Percentiles rank a stretch among this genome's conserved stretches.
Conservation (phyloP, 2,113 vertebrate genomes). For the Rhinichthys klamathensis region DNA sequence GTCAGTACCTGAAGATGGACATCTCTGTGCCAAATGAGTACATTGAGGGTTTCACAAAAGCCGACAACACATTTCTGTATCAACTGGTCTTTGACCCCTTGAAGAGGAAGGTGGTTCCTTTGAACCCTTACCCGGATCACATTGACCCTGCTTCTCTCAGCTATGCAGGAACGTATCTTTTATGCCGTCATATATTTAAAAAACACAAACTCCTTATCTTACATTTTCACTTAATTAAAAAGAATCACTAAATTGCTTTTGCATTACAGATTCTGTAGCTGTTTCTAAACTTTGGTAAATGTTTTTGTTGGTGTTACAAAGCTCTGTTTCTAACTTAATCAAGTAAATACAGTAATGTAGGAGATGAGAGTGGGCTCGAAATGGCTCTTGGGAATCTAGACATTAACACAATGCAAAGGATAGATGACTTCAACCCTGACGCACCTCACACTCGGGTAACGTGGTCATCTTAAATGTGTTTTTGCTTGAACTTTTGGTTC, state of each 20-base stretch:
- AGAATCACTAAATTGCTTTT: background rate
- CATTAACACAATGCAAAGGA: constrained; percentile 84
- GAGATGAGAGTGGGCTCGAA: constrained; percentile 83
- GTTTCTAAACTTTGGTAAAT: constrained; percentile 8
- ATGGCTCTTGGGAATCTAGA: constrained; percentile 94
- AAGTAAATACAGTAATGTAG: constrained; percentile 78
- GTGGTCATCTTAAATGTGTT: background rate
- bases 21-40: constrained; percentile 89
- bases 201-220: background rate
- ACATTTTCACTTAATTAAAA: constrained; percentile 1
- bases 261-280: background rate
- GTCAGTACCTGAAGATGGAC: constrained; percentile 94
- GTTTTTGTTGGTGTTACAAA: constrained; percentile 4
- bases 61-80: constrained; percentile 97
- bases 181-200: background rate
- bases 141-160: constrained; percentile 79
- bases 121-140: constrained; percentile 87
- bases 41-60: constrained; percentile 86
- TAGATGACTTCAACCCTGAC: constrained; percentile 88
- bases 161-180: constrained; percentile 97
- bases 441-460: constrained; percentile 67
- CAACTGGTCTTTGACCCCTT: constrained; percentile 95
- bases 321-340: constrained; percentile 74
- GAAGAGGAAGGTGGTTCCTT: constrained; percentile 84
- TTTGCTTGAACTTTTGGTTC: background rate